These are phyloP conservation scores for Caloenas nicobarica DNA, from an alignment of 2,113 vertebrate genomes.

Conservation along the genomic window DNA sequence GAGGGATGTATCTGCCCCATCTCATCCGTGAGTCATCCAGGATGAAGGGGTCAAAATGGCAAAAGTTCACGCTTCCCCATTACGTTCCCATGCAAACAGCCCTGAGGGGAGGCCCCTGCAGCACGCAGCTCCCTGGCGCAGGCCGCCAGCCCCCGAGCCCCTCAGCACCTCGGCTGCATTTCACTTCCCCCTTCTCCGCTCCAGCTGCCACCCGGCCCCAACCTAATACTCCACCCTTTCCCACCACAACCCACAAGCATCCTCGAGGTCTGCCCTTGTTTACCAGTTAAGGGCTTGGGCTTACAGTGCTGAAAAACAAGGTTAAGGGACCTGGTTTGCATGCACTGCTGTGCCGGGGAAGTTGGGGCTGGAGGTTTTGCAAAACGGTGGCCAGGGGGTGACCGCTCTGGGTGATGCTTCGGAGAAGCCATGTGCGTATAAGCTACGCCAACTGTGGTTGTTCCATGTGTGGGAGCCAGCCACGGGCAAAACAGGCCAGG, in stretches of 20 bases:
- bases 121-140: fast-evolving
- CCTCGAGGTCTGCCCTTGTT: fast-evolving
- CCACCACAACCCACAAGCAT: not conserved
- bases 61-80: not conserved
- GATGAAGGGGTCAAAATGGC: constrained; percentile 30
- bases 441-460: fast-evolving
- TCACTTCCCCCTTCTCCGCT: not conserved
- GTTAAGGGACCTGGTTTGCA: not conserved
- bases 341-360: fast-evolving
- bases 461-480: fast-evolving
- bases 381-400: not conserved
- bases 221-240: not conserved
- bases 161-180: fast-evolving
- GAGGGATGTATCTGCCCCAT: constrained; percentile 13
- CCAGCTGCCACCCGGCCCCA: not conserved
- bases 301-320: not conserved
- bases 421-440: not conserved
- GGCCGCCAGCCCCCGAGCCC: not conserved
- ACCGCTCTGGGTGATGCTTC: fast-evolving
- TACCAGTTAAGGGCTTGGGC: not conserved
- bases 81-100: not conserved
- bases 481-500: fast-evolving
- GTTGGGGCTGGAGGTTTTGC: fast-evolving
- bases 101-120: not conserved
- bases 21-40: constrained; percentile 42